phyloP scores from a whole-genome alignment of 53 echinoderm and acorn worm genomes.

The Hippasteria phrygiana region DNA sequence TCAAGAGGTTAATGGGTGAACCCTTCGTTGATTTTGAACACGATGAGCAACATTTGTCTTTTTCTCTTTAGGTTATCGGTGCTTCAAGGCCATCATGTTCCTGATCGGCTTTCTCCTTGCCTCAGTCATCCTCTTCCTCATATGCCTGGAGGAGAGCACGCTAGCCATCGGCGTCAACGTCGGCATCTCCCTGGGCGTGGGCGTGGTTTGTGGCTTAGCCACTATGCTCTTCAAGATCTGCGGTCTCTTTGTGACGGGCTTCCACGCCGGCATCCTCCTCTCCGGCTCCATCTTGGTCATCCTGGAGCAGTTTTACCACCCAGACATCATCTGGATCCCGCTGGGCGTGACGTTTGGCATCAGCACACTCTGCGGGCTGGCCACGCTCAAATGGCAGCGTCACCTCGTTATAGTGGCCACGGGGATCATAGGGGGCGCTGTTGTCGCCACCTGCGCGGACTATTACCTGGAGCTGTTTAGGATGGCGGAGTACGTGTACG shows the following conservation, averaged over 20 bases:
- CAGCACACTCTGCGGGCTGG: slow-evolving; percentile 75
- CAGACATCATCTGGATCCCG: slow-evolving; percentile 66
- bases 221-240: slow-evolving; percentile 92
- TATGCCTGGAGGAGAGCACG: slow-evolving; percentile 88
- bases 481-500: slow-evolving; percentile 93
- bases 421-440: slow-evolving; percentile 86
- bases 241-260: slow-evolving; percentile 97
- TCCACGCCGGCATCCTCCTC: slow-evolving; percentile 90
- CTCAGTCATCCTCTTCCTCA: slow-evolving; percentile 81
- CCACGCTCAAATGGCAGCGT: slow-evolving; percentile 92
- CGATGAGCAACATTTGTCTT: no score
- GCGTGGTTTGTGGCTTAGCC: slow-evolving; percentile 92
- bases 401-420: slow-evolving; percentile 81
- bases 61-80: slow-evolving; percentile 90
- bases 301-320: slow-evolving; percentile 82
- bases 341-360: slow-evolving; percentile 63
- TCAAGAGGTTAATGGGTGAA: no score
- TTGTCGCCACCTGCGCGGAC: slow-evolving; percentile 85
- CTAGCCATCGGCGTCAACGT: slow-evolving; percentile 83
- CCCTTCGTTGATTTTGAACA: no score
- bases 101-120: slow-evolving; percentile 95
- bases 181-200: slow-evolving; percentile 88
- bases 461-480: slow-evolving; percentile 94
- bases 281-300: slow-evolving; percentile 77
- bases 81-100: slow-evolving; percentile 99